Evolutionary conservation across 1,140 invertebrate genomes (phyloP).

Genomic region (Stegodyphus dumicola): DNA sequence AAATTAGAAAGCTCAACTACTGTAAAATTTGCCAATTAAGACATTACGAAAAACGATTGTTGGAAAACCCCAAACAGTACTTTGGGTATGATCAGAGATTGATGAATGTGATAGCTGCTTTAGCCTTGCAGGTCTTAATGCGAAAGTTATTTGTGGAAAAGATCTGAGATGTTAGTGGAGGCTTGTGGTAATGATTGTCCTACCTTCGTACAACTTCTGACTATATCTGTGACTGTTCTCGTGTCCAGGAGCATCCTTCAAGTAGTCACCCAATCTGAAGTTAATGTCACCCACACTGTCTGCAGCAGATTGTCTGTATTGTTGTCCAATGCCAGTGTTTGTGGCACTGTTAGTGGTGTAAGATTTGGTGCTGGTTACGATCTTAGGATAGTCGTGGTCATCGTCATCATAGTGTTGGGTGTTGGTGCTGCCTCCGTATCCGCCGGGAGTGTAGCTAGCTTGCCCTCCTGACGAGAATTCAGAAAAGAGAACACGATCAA

Average conservation of each 20-base stretch:
- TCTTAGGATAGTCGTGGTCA: conserved; percentile 19
- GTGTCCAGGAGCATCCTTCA: conserved; percentile 46
- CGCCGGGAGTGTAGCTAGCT: conserved; percentile 43
- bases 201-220: conserved; percentile 46
- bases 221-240: conserved; percentile 33
- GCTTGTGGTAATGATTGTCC: not conserved
- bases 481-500: too few species aligned
- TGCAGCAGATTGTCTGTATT: conserved; percentile 19
- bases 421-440: conserved; percentile 1
- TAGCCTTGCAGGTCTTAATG: too few species aligned
- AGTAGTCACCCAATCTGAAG: conserved; percentile 45
- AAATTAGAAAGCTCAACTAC: too few species aligned
- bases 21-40: too few species aligned
- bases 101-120: too few species aligned
- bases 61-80: too few species aligned
- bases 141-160: too few species aligned
- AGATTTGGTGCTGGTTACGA: conserved; percentile 47
- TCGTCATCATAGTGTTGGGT: conserved; percentile 15
- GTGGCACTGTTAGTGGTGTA: conserved; percentile 44
- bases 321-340: conserved; percentile 12
- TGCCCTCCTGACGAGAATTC: conserved; percentile 1
- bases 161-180: not conserved
- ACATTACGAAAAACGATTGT: too few species aligned
- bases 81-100: too few species aligned
- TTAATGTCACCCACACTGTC: conserved; percentile 37